A percentile compares a stretch with the other conserved stretches of the same genome.
Evolutionary conservation across 2,888 invertebrate species (phyloP).

Genomic region (Brachyptera putata): DNA sequence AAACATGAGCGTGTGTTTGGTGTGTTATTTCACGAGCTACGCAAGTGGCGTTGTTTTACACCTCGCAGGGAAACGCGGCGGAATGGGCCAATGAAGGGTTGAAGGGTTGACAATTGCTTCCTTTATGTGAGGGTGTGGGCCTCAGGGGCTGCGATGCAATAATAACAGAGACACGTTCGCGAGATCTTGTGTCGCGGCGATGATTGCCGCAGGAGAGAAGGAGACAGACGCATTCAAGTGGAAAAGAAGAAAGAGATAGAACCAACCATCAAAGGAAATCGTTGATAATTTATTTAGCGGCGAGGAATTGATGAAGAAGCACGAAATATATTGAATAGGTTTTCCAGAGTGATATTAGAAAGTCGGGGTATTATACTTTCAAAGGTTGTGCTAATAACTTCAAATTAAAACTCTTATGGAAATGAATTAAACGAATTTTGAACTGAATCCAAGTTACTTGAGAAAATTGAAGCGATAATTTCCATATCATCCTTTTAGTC

Average conservation of each 20-base stretch:
- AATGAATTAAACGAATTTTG: neutral
- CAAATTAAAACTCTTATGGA: neutral
- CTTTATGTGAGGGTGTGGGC: neutral
- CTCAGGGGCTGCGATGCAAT: no score
- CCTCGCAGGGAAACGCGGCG: no score
- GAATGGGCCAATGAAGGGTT: neutral
- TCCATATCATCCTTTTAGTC: neutral
- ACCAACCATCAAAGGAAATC: neutral
- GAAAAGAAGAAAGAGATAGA: conserved; percentile 9
- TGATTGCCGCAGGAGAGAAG: neutral
- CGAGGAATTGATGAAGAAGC: neutral
- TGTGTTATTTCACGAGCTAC: no score
- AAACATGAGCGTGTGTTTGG: no score
- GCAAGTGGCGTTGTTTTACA: no score
- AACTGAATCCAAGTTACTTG: neutral
- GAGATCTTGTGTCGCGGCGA: no score
- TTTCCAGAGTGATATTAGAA: no score
- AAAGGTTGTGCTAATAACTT: neutral
- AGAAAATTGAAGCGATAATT: neutral
- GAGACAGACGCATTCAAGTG: neutral
- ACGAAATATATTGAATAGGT: neutral
- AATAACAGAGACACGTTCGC: neutral
- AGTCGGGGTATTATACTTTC: neutral
- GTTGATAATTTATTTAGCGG: neutral
- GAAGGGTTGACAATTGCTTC: neutral